phyloP scores from a whole-genome alignment of 2,888 invertebrate genomes.

The Tenthredo notha region DNA sequence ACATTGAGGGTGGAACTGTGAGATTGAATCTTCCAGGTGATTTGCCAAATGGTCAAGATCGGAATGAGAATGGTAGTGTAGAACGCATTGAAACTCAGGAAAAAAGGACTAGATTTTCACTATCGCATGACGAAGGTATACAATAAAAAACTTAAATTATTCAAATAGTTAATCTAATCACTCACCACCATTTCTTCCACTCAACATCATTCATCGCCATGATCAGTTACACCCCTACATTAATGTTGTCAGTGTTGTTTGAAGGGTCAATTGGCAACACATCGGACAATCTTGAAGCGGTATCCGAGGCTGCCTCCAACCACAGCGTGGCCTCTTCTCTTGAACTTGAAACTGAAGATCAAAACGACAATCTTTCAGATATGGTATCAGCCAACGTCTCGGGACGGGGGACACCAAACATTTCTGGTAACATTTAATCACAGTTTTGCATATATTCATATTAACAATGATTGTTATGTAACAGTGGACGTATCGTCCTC shows the following conservation, averaged over 20 bases:
- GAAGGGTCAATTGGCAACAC: constrained; percentile 93
- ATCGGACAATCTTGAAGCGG: constrained; percentile 96
- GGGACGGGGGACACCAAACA: constrained; percentile 95
- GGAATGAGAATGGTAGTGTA: constrained; percentile 67
- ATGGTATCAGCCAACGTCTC: constrained; percentile 98
- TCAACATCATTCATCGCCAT: constrained; percentile 37
- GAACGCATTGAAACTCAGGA: constrained; percentile 77
- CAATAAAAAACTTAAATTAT: background rate
- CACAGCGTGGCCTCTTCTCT: constrained; percentile 96
- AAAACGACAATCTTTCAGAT: constrained; percentile 96
- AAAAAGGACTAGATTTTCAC: constrained; percentile 84
- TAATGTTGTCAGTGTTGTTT: constrained; percentile 70
- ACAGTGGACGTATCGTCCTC: background rate
- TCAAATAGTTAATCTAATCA: background rate
- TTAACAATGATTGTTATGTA: background rate
- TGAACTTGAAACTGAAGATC: constrained; percentile 93
- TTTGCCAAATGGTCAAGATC: constrained; percentile 74
- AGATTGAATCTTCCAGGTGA: constrained; percentile 71
- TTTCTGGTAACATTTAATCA: constrained; percentile 83
- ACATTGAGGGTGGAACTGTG: constrained; percentile 67
- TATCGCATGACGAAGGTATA: constrained; percentile 89
- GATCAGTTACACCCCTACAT: constrained; percentile 53
- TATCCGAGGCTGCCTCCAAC: constrained; percentile 97
- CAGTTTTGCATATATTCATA: background rate
- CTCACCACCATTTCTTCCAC: constrained; percentile 15